phyloP scores from a whole-genome alignment of 2,797 vertebrate genomes.

The Potorous gilbertii region DNA sequence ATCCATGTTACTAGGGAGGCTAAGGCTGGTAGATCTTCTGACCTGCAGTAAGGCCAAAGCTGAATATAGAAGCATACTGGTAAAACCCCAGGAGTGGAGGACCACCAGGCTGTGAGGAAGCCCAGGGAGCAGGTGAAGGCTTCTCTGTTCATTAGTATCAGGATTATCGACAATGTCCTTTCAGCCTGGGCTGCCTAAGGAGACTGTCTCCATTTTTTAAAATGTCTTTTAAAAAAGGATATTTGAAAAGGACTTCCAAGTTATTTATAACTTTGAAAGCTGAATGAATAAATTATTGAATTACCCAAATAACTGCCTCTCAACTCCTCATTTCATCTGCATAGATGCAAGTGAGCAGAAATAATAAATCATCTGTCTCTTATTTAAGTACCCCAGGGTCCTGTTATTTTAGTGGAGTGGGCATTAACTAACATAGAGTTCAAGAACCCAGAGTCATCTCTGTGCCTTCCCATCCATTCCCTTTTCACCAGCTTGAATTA shows the following conservation, averaged over 20 bases:
- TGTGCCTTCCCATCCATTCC: neutral
- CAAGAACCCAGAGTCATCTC: neutral
- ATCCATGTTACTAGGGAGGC: neutral
- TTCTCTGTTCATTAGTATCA: neutral
- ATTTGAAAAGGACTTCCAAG: neutral
- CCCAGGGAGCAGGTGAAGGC: neutral
- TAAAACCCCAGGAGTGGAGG: neutral
- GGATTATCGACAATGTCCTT: neutral
- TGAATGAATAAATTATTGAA: neutral
- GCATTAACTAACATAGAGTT: neutral
- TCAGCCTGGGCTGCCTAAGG: neutral
- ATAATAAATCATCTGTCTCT: slow-evolving; percentile 27
- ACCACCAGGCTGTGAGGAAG: neutral
- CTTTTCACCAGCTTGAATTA: neutral
- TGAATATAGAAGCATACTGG: neutral
- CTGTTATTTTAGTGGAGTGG: neutral
- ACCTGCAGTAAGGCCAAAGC: neutral
- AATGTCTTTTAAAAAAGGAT: neutral
- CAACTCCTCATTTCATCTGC: slow-evolving; percentile 14
- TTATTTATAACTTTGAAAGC: slow-evolving; percentile 23
- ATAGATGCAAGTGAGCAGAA: slow-evolving; percentile 21
- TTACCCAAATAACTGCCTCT: slow-evolving; percentile 7
- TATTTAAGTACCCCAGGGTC: slow-evolving; percentile 8
- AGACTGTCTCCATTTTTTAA: neutral
- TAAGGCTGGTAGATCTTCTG: neutral